phyloP scores from a whole-genome alignment of 2,888 invertebrate species.

The Anodontia alba region DNA sequence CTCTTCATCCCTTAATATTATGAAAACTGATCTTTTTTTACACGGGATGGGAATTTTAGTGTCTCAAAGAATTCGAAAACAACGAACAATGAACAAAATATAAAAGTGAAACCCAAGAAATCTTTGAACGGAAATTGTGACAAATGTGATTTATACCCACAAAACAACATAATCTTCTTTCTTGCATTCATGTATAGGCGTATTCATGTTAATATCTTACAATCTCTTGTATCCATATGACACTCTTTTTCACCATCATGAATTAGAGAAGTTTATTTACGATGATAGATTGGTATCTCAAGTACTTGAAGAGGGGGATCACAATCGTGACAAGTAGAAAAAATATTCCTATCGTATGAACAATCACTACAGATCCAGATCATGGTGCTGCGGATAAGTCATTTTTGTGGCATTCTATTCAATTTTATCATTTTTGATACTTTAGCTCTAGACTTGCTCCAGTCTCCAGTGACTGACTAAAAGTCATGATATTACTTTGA shows the following conservation, averaged over 20 bases:
- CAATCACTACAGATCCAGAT: no score
- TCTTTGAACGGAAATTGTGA: not conserved
- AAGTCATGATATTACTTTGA: no score
- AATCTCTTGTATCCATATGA: conserved; percentile 10
- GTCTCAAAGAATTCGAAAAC: not conserved
- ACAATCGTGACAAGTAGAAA: no score
- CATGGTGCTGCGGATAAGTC: no score
- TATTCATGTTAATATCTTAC: conserved; percentile 12
- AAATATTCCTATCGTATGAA: no score
- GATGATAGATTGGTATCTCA: conserved; percentile 5
- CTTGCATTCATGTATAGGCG: not conserved
- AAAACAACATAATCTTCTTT: conserved; percentile 2
- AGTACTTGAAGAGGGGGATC: not conserved
- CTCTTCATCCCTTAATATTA: not conserved
- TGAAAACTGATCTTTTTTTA: not conserved
- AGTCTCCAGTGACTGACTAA: no score
- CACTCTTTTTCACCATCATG: not conserved
- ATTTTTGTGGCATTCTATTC: no score
- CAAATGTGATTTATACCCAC: conserved; percentile 1
- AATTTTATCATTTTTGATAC: no score
- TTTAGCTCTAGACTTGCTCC: no score
- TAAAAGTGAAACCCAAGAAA: not conserved
- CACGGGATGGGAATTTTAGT: not conserved
- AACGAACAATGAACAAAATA: not conserved
- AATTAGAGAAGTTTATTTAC: not conserved